phyloP scores from a whole-genome alignment of 2,888 invertebrate genomes.

The Ommatoiulus sabulosus region DNA sequence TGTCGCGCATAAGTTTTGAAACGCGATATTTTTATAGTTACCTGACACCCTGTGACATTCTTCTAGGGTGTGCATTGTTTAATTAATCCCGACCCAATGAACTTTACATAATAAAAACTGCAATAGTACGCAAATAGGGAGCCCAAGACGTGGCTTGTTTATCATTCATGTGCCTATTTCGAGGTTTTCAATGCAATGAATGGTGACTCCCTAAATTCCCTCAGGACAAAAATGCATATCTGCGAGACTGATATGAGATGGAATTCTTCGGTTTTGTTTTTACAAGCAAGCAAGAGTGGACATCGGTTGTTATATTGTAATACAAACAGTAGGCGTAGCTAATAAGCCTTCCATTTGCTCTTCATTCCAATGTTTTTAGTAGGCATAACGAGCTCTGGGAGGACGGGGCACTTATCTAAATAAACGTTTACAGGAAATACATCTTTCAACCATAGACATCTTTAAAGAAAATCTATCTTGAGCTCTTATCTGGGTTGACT shows the following conservation, averaged over 20 bases:
- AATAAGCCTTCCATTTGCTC: neutral
- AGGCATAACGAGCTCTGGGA: neutral
- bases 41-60: neutral
- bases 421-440: conserved; percentile 34
- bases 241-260: too few species aligned
- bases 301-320: neutral
- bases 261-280: too few species aligned
- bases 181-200: neutral
- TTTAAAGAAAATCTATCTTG: neutral
- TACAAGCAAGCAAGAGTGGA: neutral
- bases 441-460: conserved; percentile 4
- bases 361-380: neutral
- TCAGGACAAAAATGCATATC: too few species aligned
- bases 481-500: conserved; percentile 2
- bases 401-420: neutral
- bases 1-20: neutral
- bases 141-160: neutral
- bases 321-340: neutral
- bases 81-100: conserved; percentile 34
- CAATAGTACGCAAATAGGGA: neutral
- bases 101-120: conserved; percentile 20
- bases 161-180: neutral
- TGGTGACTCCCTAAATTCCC: neutral
- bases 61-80: conserved; percentile 12
- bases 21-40: neutral